These are phyloP conservation scores for Lepus timidus DNA, from an alignment of 2,113 vertebrate genomes.

Conservation along the genomic window DNA sequence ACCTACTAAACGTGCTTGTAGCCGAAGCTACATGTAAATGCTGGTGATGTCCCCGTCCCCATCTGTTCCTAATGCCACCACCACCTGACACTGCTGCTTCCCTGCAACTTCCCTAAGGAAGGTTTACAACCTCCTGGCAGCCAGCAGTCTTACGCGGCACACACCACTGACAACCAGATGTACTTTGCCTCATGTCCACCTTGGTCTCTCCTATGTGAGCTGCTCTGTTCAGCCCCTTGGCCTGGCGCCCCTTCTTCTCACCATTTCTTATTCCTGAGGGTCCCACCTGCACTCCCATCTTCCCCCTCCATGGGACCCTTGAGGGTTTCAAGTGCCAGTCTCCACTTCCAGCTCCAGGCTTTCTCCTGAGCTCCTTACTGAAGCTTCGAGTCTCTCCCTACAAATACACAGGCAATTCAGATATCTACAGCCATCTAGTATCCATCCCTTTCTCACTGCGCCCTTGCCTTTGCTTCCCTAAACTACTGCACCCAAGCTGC, in stretches of 20 bases:
- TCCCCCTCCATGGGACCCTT: neutral
- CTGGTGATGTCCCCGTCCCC: neutral
- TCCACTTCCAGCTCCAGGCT: neutral
- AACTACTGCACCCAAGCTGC: neutral
- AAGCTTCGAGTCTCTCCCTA: neutral
- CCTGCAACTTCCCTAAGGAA: conserved; percentile 36
- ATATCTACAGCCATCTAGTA: neutral
- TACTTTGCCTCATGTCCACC: neutral
- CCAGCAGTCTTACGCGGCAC: neutral
- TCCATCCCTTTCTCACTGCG: neutral
- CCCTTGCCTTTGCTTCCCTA: neutral
- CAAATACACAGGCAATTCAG: neutral
- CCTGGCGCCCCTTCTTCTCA: neutral
- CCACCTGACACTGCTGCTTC: neutral
- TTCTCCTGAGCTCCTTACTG: neutral
- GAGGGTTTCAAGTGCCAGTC: neutral
- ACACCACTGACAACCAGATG: neutral
- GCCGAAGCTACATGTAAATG: neutral
- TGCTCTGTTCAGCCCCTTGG: neutral
- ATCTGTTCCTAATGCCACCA: conserved; percentile 1
- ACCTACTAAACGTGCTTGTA: neutral
- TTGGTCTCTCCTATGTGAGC: neutral
- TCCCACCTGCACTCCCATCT: neutral
- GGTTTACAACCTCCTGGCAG: neutral
- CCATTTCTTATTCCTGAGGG: neutral